Evolutionary conservation across 2,113 vertebrate genomes (phyloP).

Genomic region (Pontoporia blainvillei): DNA sequence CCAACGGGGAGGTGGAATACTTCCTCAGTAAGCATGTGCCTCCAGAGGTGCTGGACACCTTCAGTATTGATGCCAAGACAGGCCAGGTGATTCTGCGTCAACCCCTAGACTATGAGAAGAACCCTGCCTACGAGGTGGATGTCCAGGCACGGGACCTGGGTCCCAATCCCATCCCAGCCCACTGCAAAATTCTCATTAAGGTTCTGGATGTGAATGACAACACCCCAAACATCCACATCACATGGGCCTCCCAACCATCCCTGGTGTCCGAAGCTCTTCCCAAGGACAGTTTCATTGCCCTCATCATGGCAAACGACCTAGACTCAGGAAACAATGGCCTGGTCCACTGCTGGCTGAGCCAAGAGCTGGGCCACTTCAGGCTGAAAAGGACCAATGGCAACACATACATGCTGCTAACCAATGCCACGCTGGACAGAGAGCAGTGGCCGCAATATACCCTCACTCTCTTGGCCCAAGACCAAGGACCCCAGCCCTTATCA

Average conservation of each 20-base stretch:
- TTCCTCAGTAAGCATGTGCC: slow-evolving; percentile 87
- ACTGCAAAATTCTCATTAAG: slow-evolving; percentile 91
- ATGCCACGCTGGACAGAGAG: slow-evolving; percentile 88
- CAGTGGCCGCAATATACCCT: slow-evolving; percentile 86
- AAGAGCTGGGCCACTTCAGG: slow-evolving; percentile 85
- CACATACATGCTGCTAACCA: slow-evolving; percentile 91
- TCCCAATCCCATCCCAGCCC: slow-evolving; percentile 89
- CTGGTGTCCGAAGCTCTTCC: slow-evolving; percentile 87
- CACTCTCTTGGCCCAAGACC: slow-evolving; percentile 85
- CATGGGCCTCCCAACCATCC: slow-evolving; percentile 82
- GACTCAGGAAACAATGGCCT: slow-evolving; percentile 89
- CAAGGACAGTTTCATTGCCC: slow-evolving; percentile 89
- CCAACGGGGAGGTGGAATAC: slow-evolving; percentile 93
- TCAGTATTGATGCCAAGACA: slow-evolving; percentile 83
- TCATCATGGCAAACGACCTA: slow-evolving; percentile 88
- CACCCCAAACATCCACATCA: slow-evolving; percentile 86
- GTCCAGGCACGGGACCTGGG: slow-evolving; percentile 91
- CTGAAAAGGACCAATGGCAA: slow-evolving; percentile 86
- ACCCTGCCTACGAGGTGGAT: slow-evolving; percentile 85
- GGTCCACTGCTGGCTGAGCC: slow-evolving; percentile 83
- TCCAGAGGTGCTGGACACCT: slow-evolving; percentile 85
- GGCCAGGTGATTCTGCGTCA: slow-evolving; percentile 84
- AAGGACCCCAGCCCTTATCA: slow-evolving; percentile 83
- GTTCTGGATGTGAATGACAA: slow-evolving; percentile 92
- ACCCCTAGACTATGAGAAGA: slow-evolving; percentile 88